A percentile compares a stretch with the other conserved stretches of the same genome.
phyloP scores from a whole-genome alignment of 2,888 invertebrate species.

The Zelleria hepariella region DNA sequence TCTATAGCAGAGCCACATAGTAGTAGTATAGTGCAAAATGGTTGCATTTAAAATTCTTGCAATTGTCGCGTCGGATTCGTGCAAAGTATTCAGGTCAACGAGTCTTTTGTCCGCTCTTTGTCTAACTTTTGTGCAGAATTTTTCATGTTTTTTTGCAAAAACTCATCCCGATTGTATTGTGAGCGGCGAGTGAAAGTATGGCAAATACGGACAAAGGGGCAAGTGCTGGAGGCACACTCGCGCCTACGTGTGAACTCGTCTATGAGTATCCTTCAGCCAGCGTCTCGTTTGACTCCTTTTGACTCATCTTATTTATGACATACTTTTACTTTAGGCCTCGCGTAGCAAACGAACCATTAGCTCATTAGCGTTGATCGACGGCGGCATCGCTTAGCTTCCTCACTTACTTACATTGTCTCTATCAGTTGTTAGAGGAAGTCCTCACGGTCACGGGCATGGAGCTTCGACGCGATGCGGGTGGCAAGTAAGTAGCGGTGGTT shows the following conservation, averaged over 20 bases:
- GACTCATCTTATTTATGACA: constrained; percentile 6
- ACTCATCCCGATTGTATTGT: not conserved
- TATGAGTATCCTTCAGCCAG: constrained; percentile 12
- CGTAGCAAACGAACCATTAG: not conserved
- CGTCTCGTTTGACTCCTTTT: constrained; percentile 3
- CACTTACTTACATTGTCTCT: not conserved
- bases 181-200: not conserved
- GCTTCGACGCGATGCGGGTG: not conserved
- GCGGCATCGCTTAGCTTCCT: not conserved
- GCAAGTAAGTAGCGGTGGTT: not conserved
- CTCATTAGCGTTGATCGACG: not conserved
- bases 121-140: not conserved
- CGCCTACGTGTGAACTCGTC: not conserved
- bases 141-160: not conserved
- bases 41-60: not conserved
- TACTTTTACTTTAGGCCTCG: constrained; percentile 5
- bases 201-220: not conserved
- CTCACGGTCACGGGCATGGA: not conserved
- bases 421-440: not conserved
- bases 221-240: not conserved
- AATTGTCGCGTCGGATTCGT: not conserved
- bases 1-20: not conserved
- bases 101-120: not conserved
- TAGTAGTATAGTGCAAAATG: not conserved
- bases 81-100: constrained; percentile 1